phyloP scores from a whole-genome alignment of 2,797 vertebrate species.

The Phrynocephalus forsythii region DNA sequence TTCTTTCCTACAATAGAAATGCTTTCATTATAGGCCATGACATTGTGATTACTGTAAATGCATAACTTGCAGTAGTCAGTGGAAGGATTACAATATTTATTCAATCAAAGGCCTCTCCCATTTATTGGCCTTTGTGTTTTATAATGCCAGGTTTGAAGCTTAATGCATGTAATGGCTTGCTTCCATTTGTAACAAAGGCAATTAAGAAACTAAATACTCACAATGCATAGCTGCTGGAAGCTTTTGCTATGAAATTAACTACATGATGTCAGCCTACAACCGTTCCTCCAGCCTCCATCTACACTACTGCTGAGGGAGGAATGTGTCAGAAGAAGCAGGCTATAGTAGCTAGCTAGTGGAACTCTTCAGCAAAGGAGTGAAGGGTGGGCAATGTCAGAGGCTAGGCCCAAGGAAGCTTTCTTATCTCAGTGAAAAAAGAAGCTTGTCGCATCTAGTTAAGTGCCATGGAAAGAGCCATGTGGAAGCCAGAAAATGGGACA shows the following conservation, averaged over 20 bases:
- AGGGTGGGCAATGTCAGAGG: neutral
- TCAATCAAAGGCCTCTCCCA: constrained; percentile 3
- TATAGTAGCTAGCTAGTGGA: neutral
- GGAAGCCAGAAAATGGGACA: neutral
- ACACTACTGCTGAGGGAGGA: neutral
- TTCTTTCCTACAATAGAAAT: constrained; percentile 16
- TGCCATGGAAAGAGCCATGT: neutral
- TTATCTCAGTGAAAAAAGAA: constrained; percentile 1
- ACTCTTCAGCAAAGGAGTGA: neutral
- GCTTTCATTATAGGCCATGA: constrained; percentile 28
- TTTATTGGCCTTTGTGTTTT: constrained; percentile 15
- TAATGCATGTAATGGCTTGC: constrained; percentile 22
- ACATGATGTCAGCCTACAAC: neutral
- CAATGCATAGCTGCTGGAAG: constrained; percentile 14
- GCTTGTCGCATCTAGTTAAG: no score
- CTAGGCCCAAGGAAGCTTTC: neutral
- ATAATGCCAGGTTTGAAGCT: constrained; percentile 14
- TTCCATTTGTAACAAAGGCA: constrained; percentile 20
- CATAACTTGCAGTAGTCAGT: constrained; percentile 23
- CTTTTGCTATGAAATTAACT: neutral
- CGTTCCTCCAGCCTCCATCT: neutral
- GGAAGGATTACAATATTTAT: constrained; percentile 15
- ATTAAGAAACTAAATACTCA: constrained; percentile 18
- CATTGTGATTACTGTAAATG: constrained; percentile 5
- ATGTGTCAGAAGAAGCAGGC: neutral